Percentiles rank a stretch among this genome's conserved stretches.
phyloP scores from a whole-genome alignment of 2,797 vertebrate species.

The Aulostomus chinensis region DNA sequence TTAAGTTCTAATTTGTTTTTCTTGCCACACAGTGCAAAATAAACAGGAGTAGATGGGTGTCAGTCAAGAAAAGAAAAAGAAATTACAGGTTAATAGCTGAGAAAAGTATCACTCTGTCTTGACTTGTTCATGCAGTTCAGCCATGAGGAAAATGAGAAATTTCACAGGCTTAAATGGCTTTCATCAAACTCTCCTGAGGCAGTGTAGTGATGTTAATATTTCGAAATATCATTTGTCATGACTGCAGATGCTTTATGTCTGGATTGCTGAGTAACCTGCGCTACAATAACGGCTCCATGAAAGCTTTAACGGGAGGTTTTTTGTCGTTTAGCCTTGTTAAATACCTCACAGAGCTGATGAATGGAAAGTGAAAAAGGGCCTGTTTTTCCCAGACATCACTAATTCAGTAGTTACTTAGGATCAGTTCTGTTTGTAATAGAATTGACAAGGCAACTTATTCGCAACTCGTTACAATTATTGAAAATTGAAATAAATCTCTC shows the following conservation, averaged over 20 bases:
- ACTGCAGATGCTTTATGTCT: constrained; percentile 34
- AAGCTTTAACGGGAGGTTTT: constrained; percentile 9
- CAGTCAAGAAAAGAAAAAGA: constrained; percentile 40
- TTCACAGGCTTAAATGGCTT: constrained; percentile 72
- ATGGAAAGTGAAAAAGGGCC: constrained; percentile 4
- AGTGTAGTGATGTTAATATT: constrained; percentile 53
- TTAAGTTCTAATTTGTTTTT: constrained; percentile 21
- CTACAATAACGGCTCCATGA: constrained; percentile 11
- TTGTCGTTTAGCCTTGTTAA: constrained; percentile 14
- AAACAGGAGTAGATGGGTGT: constrained; percentile 52
- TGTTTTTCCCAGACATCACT: too few species aligned
- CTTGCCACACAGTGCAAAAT: constrained; percentile 33
- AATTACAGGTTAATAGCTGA: constrained; percentile 73
- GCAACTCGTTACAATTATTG: too few species aligned
- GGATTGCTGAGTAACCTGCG: constrained; percentile 36
- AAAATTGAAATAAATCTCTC: too few species aligned
- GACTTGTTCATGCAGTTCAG: constrained; percentile 57
- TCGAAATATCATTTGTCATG: constrained; percentile 47
- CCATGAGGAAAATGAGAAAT: constrained; percentile 80
- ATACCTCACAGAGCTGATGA: constrained; percentile 7
- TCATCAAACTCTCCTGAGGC: constrained; percentile 66
- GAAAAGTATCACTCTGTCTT: constrained; percentile 53
- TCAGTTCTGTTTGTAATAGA: too few species aligned
- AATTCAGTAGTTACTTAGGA: too few species aligned
- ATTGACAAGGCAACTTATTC: too few species aligned